Conservation (phyloP, 2,888 invertebrate species). For the Pegoplata infirma region DNA sequence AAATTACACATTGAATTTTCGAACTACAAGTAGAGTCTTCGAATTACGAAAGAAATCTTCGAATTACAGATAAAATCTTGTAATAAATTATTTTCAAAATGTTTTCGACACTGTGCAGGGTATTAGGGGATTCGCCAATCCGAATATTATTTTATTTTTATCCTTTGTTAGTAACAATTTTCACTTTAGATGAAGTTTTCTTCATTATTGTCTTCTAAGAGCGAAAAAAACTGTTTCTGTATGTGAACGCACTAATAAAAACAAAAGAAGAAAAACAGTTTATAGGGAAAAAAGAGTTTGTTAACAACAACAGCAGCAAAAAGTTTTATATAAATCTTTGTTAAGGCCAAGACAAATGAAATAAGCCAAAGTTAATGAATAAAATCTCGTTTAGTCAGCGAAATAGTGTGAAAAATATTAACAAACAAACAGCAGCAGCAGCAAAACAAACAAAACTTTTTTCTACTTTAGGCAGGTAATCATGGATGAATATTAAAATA, state of each 20-base stretch:
- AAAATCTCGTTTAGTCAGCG: constrained; percentile 57
- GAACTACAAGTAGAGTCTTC: too few relatives aligned
- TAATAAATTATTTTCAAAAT: too few relatives aligned
- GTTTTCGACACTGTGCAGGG: too few relatives aligned
- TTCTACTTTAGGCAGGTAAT: constrained; percentile 45
- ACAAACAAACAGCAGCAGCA: constrained; percentile 26
- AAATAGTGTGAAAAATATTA: constrained; percentile 62
- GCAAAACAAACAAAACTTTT: constrained; percentile 15
- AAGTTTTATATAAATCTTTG: constrained; percentile 59
- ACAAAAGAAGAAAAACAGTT: not conserved
- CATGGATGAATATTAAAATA: constrained; percentile 51
- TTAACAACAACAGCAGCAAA: not conserved
- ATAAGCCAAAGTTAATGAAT: constrained; percentile 63
- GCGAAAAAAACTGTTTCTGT: not conserved
- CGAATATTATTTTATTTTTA: not conserved
- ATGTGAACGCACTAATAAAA: not conserved
- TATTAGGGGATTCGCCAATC: too few relatives aligned
- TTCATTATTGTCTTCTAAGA: constrained; percentile 50
- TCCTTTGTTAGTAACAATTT: constrained; percentile 53
- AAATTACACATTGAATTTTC: too few relatives aligned
- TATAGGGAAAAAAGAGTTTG: not conserved
- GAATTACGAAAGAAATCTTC: too few relatives aligned
- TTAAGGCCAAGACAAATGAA: constrained; percentile 62
- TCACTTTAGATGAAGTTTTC: constrained; percentile 53
- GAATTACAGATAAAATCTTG: too few relatives aligned